Base-by-base conservation (phyloP, 2,797 vertebrate species). In the Microctenopoma steveboyesi region DNA sequence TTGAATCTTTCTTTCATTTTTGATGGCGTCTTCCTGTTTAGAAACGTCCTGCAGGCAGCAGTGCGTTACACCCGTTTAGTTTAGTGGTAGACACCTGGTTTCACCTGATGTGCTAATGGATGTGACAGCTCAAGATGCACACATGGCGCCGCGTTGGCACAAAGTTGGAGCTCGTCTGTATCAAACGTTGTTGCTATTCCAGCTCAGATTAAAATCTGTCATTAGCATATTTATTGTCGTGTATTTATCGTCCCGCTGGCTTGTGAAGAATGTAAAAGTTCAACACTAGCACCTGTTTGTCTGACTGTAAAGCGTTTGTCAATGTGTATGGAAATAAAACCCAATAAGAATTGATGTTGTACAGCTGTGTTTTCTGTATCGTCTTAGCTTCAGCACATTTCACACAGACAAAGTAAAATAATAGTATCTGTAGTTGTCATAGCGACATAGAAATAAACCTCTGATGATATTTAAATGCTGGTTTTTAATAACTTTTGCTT, bases 241-340 rank as follows among this genome's bases (percentile, higher is more conserved):
- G 57, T 77, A 16, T 70, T 46, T 33, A 35, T 50, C 25, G 64
- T 66, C 45, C 51, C 22, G 25, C 30, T 54, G 48, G 62, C 55
- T 13, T 60, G 62, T 45, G 55, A 25, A 48, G 57, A 56, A 54
- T 14, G 61, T 64, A 16, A 51, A 27, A 22, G 64, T 65, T 25
- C 43, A 15, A 52, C 11, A 4, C 14, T 7, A 5, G 18, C 40
- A 51, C 22, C 8, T 0, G 37, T 37, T 65, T 47, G 68, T 86
- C 57, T 46, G 28, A 28, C 53, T 77, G 51, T 55, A 18, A 16
- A 39, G 16, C 49, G 1, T 85, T 67, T 82, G 71, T 80, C 48
- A 63, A 15, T 80, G 64, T 87, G 42, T 43, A 52, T 77, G 37
- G 37, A 79, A 89, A 87, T 91, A 86, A 88, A 92, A 28, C 8